Base-by-base conservation (phyloP, 1,140 invertebrate genomes). In the Mercenaria mercenaria region DNA sequence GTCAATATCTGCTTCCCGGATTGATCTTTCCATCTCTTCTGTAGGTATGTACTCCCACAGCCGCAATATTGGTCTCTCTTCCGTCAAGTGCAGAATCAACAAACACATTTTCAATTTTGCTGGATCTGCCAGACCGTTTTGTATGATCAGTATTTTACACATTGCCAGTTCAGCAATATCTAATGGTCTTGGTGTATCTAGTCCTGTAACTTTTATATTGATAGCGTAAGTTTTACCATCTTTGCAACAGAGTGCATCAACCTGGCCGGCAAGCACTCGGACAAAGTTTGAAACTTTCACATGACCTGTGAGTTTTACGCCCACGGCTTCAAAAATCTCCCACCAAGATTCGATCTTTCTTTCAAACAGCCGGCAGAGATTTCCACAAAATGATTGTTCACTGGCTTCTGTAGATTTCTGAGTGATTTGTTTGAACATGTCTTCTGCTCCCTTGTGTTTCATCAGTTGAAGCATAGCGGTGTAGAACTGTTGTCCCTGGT, bases 241-340 rank as follows among this genome's bases (percentile, higher is more conserved):
- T 52, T 91, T 91, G 13, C 90, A 84, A 90, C 92, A 93, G 32
- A 95, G 74, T 26, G 91, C 91, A 79, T 95, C 93, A 23, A 94
- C 90, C 47, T 94, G 93, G 4, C 94, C 94, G 29, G 88, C 91
- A 18, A 95, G 80, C n/a, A 95, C 93, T 37, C 94, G 90, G 15
- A 94, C 93, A 59, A 93, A 93, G 29, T 92, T 93, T 0, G 93
- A 93, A 43, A 95, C 94, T 82, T 94, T 94, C 15, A 94, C 94
- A 41, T 94, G 94, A n/a, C 93, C 93, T n/a, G 93, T 93, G 23
- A 94, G 90, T 76, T 92, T 91, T 4, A 94, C 91, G 0, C 91
- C 93, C 0, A 94, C 91, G 26, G 94, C 94, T 81, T 94, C 93
- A 67, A 93, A 94, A 0, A 89, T 84, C 23, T 94, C 92, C 77